Evolutionary conservation across 2,888 invertebrate species (phyloP), one percentile per base, ranked within the genome.

Genomic region (Megamerina dolium): DNA sequence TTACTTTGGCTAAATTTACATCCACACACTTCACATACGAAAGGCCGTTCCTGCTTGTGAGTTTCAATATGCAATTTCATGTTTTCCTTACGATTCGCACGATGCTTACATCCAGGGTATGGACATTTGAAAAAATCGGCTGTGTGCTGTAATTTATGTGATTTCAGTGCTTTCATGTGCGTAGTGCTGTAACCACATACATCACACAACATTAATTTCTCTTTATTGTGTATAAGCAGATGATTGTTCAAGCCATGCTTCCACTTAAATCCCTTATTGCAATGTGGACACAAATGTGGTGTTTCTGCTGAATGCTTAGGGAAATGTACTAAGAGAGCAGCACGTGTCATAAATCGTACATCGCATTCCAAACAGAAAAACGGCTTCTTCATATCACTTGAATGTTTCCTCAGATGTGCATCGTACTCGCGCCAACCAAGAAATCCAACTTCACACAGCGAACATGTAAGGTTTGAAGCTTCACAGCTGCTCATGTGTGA

Each of bases 1-100:
- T 77, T 77, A 37, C 70, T 71, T 46, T 77, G 72, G 8, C 77
- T 76, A 54, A 78, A 78, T 41, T 74, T 73, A 38, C 74, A 74
- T 5, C 77, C 77, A 53, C 78, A 78, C 4, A 77, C 66, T 49
- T 77, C 77, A 57, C 78, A 78, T 38, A 77, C 75, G 48, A 77
- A 77, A 2, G 76, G 74, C 16, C 74, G 74, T 29, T 77, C 76
- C 41, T 75, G 74, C 4, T 74, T 75, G 48, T 78, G 78, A 0
- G 77, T 77, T 32, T 73, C 67, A 50, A 75, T 68, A 50, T 78
- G 78, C 27, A 75, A 68, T 50, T 76, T 75, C 36, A 77, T 64
- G 52, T 77, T 77, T 51, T 75, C 75, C 45, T 73, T 73, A n/a
- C 76, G 72, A 45, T 72, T 72, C 1, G 77, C 70, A 1, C 67